Evolutionary conservation across 2,888 invertebrate genomes (phyloP).

Genomic region (Scotopteryx bipunctaria): DNA sequence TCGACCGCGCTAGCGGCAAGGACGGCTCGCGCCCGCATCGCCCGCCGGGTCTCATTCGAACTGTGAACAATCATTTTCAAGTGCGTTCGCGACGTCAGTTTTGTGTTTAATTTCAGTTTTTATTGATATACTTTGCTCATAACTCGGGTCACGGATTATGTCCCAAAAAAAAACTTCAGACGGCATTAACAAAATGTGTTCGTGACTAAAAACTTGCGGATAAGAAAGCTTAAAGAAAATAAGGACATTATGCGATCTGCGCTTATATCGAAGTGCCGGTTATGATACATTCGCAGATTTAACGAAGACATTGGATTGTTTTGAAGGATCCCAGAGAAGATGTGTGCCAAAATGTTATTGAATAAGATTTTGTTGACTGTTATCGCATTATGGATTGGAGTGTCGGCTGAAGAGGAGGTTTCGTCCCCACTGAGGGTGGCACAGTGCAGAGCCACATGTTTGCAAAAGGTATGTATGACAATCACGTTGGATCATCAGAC

Average conservation of each 20-base stretch:
- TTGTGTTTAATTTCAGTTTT: constrained; percentile 57
- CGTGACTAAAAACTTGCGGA: constrained; percentile 55
- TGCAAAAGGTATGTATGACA: constrained; percentile 84
- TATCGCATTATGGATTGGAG: constrained; percentile 77
- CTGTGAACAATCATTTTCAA: constrained; percentile 70
- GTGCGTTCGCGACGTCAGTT: constrained; percentile 61
- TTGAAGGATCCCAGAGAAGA: constrained; percentile 77
- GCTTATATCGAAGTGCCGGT: constrained; percentile 65
- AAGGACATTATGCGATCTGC: constrained; percentile 63
- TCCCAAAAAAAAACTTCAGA: constrained; percentile 41
- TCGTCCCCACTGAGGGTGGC: constrained; percentile 88
- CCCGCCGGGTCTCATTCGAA: constrained; percentile 66
- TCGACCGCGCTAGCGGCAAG: constrained; percentile 74
- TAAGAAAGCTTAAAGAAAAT: constrained; percentile 48
- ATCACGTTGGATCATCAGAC: not conserved
- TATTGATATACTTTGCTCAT: constrained; percentile 43
- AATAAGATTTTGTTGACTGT: constrained; percentile 77
- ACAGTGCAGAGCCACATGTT: constrained; percentile 88
- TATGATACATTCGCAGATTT: constrained; percentile 72
- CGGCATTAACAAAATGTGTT: constrained; percentile 50
- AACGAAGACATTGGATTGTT: constrained; percentile 56
- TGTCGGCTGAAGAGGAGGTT: constrained; percentile 85
- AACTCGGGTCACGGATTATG: constrained; percentile 44
- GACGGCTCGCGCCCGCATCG: constrained; percentile 54
- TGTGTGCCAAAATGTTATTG: constrained; percentile 83